These are phyloP conservation scores for Nephrocerus scutellatus DNA, from an alignment of 2,888 invertebrate species.

Conservation along the genomic window DNA sequence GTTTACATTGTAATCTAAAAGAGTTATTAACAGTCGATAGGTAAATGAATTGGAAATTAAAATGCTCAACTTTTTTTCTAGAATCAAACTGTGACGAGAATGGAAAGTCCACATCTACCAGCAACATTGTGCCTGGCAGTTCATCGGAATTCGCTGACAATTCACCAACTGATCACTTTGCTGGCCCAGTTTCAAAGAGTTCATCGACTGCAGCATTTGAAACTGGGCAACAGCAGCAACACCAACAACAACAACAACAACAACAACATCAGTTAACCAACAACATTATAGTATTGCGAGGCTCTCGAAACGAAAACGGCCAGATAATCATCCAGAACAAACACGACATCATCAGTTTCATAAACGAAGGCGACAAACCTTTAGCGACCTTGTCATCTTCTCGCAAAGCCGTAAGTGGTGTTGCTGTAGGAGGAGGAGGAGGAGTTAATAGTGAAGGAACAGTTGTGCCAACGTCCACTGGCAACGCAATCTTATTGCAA, in stretches of 20 bases:
- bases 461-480: slow-evolving; percentile 20
- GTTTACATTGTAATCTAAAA: too few relatives aligned
- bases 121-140: slow-evolving; percentile 11
- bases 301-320: slow-evolving; percentile 47
- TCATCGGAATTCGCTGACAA: slow-evolving; percentile 20
- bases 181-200: slow-evolving; percentile 16
- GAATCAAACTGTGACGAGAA: slow-evolving; percentile 26
- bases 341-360: slow-evolving; percentile 47
- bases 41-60: too few relatives aligned
- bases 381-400: slow-evolving; percentile 20
- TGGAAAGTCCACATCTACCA: slow-evolving; percentile 20
- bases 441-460: slow-evolving; percentile 14
- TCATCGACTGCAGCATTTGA: slow-evolving; percentile 21
- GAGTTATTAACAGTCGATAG: too few relatives aligned
- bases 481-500: slow-evolving; percentile 42
- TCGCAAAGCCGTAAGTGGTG: slow-evolving; percentile 12
- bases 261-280: slow-evolving; percentile 31
- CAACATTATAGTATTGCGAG: slow-evolving; percentile 46
- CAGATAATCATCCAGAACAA: slow-evolving; percentile 48
- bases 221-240: slow-evolving; percentile 30
- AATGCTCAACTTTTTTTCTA: slow-evolving; percentile 13
- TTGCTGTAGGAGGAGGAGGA: slow-evolving; percentile 7
- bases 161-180: slow-evolving; percentile 11
- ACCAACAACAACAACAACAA: slow-evolving; percentile 24
- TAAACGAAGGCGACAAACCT: slow-evolving; percentile 34